These are phyloP conservation scores for Hypolimnas misippus DNA, from an alignment of 2,888 invertebrate genomes.

Conservation along the genomic window DNA sequence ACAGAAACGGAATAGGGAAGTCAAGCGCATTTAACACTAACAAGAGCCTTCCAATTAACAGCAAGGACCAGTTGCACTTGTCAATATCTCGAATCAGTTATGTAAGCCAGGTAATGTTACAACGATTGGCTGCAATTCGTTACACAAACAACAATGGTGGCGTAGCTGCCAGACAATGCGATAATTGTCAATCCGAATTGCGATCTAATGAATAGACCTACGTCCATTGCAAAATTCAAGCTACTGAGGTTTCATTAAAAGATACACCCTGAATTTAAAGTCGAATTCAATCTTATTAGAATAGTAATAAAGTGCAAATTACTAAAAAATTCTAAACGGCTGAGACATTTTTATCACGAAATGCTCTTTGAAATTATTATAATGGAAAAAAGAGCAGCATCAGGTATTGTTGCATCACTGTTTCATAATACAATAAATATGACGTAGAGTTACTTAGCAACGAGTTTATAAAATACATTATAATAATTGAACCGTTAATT, in stretches of 20 bases:
- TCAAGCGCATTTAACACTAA: neutral
- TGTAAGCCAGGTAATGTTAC: neutral
- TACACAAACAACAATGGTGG: neutral
- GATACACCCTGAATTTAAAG: neutral
- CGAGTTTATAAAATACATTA: too few relatives aligned
- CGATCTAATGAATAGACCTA: conserved; percentile 9
- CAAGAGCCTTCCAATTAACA: neutral
- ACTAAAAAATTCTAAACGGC: neutral
- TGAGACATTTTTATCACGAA: neutral
- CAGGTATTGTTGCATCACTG: neutral
- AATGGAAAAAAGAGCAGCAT: neutral
- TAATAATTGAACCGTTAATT: too few relatives aligned
- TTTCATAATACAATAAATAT: neutral
- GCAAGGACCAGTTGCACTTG: too few relatives aligned
- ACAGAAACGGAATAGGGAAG: neutral
- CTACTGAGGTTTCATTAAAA: conserved; percentile 7
- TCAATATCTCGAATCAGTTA: neutral
- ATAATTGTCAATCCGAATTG: conserved; percentile 17
- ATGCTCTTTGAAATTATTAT: neutral
- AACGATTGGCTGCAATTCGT: neutral
- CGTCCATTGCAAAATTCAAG: conserved; percentile 15
- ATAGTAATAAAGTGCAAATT: neutral
- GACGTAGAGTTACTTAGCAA: too few relatives aligned
- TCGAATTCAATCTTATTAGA: neutral
- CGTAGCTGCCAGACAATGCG: neutral